These are phyloP conservation scores for Acronicta leporina DNA, from an alignment of 2,888 invertebrate genomes.

Conservation along the genomic window DNA sequence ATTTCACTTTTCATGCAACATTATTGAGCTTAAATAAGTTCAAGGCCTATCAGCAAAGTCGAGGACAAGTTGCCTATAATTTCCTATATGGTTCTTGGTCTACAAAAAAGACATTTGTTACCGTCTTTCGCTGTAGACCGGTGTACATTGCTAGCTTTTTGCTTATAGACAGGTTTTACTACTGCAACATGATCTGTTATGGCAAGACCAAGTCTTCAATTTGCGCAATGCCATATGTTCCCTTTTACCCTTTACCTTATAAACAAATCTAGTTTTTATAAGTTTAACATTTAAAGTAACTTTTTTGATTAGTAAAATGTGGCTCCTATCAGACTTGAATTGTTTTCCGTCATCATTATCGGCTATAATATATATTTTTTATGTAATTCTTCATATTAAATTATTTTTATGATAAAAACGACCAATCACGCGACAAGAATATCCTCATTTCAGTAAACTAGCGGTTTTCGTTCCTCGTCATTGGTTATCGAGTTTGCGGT, in stretches of 20 bases:
- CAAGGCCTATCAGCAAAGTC: conserved; percentile 17
- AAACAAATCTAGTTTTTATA: conserved; percentile 48
- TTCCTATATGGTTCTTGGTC: conserved; percentile 35
- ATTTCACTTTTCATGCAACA: not conserved
- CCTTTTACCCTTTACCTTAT: conserved; percentile 38
- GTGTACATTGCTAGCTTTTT: conserved; percentile 42
- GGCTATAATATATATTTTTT: conserved; percentile 1
- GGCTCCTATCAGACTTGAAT: conserved; percentile 8
- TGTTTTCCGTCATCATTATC: conserved; percentile 12
- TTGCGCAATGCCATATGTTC: conserved; percentile 31
- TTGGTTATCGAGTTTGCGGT: conserved; percentile 73
- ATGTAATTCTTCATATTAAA: conserved; percentile 17
- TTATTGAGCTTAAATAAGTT: conserved; percentile 21
- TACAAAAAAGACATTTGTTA: conserved; percentile 39
- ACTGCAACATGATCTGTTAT: conserved; percentile 36
- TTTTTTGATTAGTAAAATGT: conserved; percentile 3
- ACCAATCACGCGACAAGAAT: conserved; percentile 30
- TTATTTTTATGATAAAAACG: conserved; percentile 31
- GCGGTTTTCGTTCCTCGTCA: conserved; percentile 68
- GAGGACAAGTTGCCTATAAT: conserved; percentile 36
- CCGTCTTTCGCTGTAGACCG: conserved; percentile 26
- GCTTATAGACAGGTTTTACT: conserved; percentile 47
- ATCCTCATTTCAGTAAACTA: conserved; percentile 50
- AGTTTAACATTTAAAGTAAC: conserved; percentile 32
- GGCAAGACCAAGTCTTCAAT: conserved; percentile 44